Conservation (phyloP, 2,888 invertebrate genomes). For the Scaptodrosophila latifasciaeformis region DNA sequence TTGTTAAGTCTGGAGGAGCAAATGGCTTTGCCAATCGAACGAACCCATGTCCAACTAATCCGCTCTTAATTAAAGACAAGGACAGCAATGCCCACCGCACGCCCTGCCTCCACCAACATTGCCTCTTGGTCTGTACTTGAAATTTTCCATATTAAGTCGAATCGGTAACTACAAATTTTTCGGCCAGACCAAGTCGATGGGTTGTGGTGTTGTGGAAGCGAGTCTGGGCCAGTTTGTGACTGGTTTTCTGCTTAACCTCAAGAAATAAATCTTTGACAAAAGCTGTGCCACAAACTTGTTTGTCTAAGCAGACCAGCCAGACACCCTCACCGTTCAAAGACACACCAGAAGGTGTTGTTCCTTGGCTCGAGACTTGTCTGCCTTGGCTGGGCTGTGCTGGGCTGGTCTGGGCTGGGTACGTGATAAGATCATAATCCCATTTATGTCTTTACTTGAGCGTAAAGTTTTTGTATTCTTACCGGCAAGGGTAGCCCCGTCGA, state of each 20-base stretch:
- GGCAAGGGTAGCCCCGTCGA: slow-evolving; percentile 19
- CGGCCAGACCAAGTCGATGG: neutral
- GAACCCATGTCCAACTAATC: slow-evolving; percentile 73
- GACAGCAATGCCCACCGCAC: slow-evolving; percentile 36
- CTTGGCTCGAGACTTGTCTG: neutral
- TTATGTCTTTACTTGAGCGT: slow-evolving; percentile 71
- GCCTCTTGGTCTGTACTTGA: slow-evolving; percentile 35
- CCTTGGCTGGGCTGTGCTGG: slow-evolving; percentile 13
- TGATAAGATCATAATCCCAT: slow-evolving; percentile 76
- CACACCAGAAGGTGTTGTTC: slow-evolving; percentile 71
- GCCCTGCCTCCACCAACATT: neutral
- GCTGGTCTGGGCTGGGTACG: too few relatives aligned
- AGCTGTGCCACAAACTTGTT: slow-evolving; percentile 71
- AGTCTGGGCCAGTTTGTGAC: slow-evolving; percentile 9
- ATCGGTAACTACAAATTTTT: slow-evolving; percentile 26
- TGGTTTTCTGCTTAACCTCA: slow-evolving; percentile 61
- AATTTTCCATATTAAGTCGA: slow-evolving; percentile 57
- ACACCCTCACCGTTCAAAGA: too few relatives aligned
- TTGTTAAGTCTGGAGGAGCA: slow-evolving; percentile 25
- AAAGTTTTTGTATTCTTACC: slow-evolving; percentile 46
- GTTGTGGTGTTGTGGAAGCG: neutral
- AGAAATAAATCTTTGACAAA: slow-evolving; percentile 74
- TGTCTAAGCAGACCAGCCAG: slow-evolving; percentile 57
- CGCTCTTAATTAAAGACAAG: slow-evolving; percentile 75
- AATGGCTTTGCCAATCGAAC: too few relatives aligned